Conservation (phyloP, 2,797 vertebrate genomes). For the Argya squamiceps region DNA sequence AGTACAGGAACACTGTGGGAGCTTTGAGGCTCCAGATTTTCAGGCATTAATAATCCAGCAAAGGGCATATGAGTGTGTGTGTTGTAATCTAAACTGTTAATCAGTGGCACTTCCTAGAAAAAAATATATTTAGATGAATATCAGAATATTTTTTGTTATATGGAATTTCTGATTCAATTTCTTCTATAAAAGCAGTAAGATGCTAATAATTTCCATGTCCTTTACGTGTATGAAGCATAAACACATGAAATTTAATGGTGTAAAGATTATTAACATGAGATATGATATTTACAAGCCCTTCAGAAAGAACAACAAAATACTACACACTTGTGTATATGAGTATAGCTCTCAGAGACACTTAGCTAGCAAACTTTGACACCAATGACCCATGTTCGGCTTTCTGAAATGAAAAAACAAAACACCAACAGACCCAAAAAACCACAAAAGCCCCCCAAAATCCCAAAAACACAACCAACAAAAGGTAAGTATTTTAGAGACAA, state of each 20-base stretch:
- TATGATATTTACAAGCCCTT: background rate
- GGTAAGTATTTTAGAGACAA: background rate
- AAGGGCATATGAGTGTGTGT: background rate
- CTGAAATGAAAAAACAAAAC: background rate
- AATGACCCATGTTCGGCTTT: background rate
- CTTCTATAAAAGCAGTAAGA: background rate
- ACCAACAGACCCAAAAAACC: fast-evolving
- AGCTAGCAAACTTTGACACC: background rate
- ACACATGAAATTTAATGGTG: background rate
- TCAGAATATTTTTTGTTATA: background rate
- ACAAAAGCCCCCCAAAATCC: fast-evolving
- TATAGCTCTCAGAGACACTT: background rate
- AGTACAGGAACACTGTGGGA: background rate
- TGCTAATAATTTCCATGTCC: background rate
- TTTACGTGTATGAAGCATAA: background rate
- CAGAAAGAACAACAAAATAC: background rate
- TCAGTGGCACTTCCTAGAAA: background rate
- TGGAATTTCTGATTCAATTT: background rate
- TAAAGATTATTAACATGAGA: background rate
- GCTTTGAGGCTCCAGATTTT: background rate
- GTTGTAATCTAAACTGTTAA: background rate
- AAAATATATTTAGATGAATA: background rate
- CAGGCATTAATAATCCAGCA: background rate
- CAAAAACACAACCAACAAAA: background rate
- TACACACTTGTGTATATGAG: background rate